These are phyloP conservation scores for Notarius lentiginosus DNA, from an alignment of 2,113 vertebrate genomes.

Conservation along the genomic window DNA sequence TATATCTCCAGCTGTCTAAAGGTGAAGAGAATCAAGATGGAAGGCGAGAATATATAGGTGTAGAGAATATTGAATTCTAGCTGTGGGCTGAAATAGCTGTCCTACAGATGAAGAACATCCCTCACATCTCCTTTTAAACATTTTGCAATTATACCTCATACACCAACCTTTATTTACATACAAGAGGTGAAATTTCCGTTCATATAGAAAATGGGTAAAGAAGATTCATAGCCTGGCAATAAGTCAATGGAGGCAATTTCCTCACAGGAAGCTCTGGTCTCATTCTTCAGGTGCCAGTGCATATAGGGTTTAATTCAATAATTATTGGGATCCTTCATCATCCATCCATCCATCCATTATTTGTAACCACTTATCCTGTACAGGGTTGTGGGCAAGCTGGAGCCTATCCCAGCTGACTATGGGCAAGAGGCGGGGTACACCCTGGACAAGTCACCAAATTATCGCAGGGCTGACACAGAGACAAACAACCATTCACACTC, in stretches of 20 bases:
- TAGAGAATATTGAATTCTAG: not conserved
- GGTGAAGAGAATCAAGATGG: not conserved
- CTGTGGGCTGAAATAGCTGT: slow-evolving; percentile 30
- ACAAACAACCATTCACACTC: too few species aligned
- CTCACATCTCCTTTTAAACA: slow-evolving; percentile 23
- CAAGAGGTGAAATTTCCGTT: slow-evolving; percentile 3
- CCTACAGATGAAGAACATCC: slow-evolving; percentile 10
- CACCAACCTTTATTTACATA: slow-evolving; percentile 48
- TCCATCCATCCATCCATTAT: not conserved
- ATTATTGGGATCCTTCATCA: too few species aligned
- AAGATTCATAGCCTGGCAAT: slow-evolving; percentile 51
- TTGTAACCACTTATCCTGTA: too few species aligned
- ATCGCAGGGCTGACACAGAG: too few species aligned
- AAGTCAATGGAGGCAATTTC: slow-evolving; percentile 51
- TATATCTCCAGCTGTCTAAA: not conserved
- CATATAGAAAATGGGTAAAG: slow-evolving; percentile 54
- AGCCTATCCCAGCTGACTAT: too few species aligned
- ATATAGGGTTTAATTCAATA: not conserved
- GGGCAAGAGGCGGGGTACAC: too few species aligned
- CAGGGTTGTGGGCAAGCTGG: too few species aligned
- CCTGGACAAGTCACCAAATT: too few species aligned
- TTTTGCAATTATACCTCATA: slow-evolving; percentile 13
- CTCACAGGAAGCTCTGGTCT: slow-evolving; percentile 42
- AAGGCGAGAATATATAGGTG: not conserved
- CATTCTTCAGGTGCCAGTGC: slow-evolving; percentile 24